phyloP scores from a whole-genome alignment of 1,140 invertebrate genomes.

The Brachionus manjavacas region DNA sequence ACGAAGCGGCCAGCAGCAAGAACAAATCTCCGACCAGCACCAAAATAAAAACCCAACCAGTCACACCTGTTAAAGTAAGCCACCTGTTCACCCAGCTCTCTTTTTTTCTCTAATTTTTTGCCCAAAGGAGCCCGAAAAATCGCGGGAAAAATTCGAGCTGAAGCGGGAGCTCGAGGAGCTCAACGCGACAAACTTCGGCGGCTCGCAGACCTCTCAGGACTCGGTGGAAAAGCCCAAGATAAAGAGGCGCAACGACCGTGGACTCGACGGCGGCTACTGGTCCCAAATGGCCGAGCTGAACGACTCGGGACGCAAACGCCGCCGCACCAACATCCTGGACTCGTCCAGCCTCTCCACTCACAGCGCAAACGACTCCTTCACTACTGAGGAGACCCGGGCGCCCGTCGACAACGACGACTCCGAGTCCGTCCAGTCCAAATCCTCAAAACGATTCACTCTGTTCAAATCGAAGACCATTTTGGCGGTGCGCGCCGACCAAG shows the following conservation, averaged over 20 bases:
- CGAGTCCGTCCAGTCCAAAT: background rate
- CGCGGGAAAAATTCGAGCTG: background rate
- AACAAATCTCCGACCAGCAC: background rate
- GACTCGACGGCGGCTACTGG: constrained; percentile 30
- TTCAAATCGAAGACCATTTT: constrained; percentile 67
- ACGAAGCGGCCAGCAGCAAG: background rate
- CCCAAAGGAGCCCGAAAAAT: background rate
- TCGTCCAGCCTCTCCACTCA: background rate
- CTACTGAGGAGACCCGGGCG: background rate
- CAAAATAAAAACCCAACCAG: background rate
- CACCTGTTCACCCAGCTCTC: too few relatives aligned
- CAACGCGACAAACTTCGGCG: background rate
- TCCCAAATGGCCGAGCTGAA: background rate
- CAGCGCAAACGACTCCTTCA: background rate
- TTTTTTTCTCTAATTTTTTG: too few relatives aligned
- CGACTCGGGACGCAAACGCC: background rate
- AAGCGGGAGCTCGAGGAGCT: background rate
- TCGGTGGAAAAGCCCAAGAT: background rate
- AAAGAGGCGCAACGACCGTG: background rate
- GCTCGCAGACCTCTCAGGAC: background rate
- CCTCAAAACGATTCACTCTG: constrained; percentile 63
- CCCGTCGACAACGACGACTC: background rate
- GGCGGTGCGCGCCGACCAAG: constrained; percentile 75
- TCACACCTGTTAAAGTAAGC: background rate
- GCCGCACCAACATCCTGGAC: background rate